phyloP scores from a whole-genome alignment of 2,113 vertebrate species.

The Paradoxurus hermaphroditus region DNA sequence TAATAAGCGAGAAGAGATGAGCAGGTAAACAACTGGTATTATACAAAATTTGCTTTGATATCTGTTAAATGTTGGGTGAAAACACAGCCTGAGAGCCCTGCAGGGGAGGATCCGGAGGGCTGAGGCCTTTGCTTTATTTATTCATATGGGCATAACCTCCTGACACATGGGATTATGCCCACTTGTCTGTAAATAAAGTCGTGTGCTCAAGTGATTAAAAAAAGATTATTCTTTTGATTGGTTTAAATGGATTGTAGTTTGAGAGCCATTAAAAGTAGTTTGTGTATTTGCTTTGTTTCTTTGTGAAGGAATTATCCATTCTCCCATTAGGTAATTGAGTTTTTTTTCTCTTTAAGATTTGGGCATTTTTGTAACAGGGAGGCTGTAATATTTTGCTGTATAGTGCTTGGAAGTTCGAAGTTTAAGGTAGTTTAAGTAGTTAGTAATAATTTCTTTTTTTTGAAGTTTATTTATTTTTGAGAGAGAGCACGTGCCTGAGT shows the following conservation, averaged over 20 bases:
- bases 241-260: slow-evolving; percentile 33
- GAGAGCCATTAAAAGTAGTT: background rate
- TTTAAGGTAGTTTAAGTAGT: background rate
- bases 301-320: background rate
- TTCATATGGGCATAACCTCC: background rate
- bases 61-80: background rate
- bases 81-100: background rate
- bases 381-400: background rate
- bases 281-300: slow-evolving; percentile 14
- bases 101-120: background rate
- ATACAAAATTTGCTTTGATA: background rate
- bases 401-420: background rate
- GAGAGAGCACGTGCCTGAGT: too few species aligned
- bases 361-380: background rate
- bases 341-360: background rate
- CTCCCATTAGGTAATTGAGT: background rate
- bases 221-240: background rate
- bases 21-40: background rate
- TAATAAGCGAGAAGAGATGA: background rate
- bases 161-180: background rate
- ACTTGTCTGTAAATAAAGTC: background rate
- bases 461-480: too few species aligned
- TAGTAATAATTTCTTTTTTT: too few species aligned
- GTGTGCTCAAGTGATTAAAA: background rate
- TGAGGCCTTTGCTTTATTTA: background rate